Evolutionary conservation across 2,888 invertebrate species (phyloP), one percentile per base, ranked within the genome.

Genomic region (Lepidochrysops patricia): DNA sequence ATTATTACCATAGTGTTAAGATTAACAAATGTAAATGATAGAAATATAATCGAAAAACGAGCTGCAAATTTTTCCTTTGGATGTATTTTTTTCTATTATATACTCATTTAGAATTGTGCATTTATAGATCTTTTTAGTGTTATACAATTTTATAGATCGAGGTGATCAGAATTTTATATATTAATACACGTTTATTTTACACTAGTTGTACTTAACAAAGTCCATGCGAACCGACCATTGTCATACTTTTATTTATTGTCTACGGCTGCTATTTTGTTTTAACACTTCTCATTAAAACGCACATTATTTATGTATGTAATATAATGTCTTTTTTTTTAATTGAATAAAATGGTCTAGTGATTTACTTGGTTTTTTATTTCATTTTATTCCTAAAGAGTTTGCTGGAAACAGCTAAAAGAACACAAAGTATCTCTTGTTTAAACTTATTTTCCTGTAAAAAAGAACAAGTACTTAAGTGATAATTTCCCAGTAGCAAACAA

Each of bases 61-160:
- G 83, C 87, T 86, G 80, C 76, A 79, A 76, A 71, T 70, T 74
- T 79, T 75, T 83, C 68, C 74, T 86, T 86, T 84, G 80, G 83
- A 87, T 83, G 83, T 83, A 82, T 84, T 84, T 86, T 87, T 87
- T 84, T 86, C 79, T 83, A 85, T 75, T 79, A 75, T 84, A 75
- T 82, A 87, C 85, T 86, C 79, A 77, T 85, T 82, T 84, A 83
- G 84, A 66, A 82, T 79, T 79, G 83, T 82, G 86, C 88, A 89
- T 89, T 87, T 87, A 86, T 87, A 86, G 82, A 86, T 86, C 82
- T 87, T 87, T 84, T 84, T 86, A 85, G 84, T 75, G 71, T 78
- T 83, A 79, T 84, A 85, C 81, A 82, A 79, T 78, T 79, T 79
- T 79, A 79, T 79, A 77, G 75, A 73, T 70, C 76, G 73, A 72